Conservation (phyloP, 1,140 invertebrate species). For the Drosophila ohnishii region DNA sequence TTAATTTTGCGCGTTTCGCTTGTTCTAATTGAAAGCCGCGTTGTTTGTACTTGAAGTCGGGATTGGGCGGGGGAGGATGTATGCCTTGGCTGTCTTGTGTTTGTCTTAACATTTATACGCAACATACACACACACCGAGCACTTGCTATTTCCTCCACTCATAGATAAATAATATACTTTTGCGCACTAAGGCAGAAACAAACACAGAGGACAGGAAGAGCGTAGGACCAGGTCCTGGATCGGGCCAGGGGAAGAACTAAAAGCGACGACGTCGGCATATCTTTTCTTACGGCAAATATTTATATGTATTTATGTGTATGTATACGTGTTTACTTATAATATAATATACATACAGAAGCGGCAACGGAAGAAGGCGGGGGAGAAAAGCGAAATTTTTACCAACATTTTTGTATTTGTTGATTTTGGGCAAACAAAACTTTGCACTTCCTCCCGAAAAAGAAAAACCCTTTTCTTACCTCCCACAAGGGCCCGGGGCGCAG, state of each 20-base stretch:
- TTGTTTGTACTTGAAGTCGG: constrained; percentile 54
- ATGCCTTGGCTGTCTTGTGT: constrained; percentile 62
- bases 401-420: constrained; percentile 72
- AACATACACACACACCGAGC: constrained; percentile 22
- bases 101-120: constrained; percentile 76
- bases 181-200: constrained; percentile 77
- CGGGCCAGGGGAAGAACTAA: constrained; percentile 32
- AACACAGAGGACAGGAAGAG: constrained; percentile 46
- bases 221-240: neutral
- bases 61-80: constrained; percentile 22
- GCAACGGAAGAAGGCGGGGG: neutral
- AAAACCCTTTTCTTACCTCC: constrained; percentile 56
- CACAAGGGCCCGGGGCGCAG: constrained; percentile 1
- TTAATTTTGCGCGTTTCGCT: constrained; percentile 80
- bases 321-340: constrained; percentile 74
- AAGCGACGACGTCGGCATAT: constrained; percentile 68
- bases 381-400: constrained; percentile 41
- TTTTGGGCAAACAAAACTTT: constrained; percentile 77
- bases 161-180: constrained; percentile 82
- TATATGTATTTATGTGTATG: constrained; percentile 46
- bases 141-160: constrained; percentile 69
- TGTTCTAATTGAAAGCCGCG: constrained; percentile 80
- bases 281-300: constrained; percentile 66
- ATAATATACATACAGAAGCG: constrained; percentile 54
- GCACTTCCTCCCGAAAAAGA: constrained; percentile 42